phyloP scores from a whole-genome alignment of 2,113 vertebrate genomes.

The Ascaphus truei region DNA sequence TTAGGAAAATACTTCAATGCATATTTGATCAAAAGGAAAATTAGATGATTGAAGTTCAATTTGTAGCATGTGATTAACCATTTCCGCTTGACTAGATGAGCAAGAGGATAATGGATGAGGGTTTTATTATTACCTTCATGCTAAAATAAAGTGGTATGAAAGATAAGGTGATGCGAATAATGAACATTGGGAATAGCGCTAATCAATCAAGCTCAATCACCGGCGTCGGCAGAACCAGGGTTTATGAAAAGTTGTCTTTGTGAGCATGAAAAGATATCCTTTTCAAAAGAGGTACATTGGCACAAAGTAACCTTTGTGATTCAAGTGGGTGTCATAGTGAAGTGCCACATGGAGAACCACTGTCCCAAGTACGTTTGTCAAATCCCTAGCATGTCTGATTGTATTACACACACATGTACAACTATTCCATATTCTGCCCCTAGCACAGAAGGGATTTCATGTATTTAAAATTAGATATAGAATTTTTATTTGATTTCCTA shows the following conservation, averaged over 20 bases:
- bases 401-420: no score
- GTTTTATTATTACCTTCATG: slow-evolving; percentile 98
- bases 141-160: slow-evolving; percentile 97
- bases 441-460: no score
- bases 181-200: slow-evolving; percentile 90
- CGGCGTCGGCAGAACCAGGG: slow-evolving; percentile 57
- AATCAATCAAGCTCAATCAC: slow-evolving; percentile 88
- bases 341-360: no score
- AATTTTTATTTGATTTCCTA: no score
- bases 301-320: no score
- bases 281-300: no score
- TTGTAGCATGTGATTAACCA: slow-evolving; percentile 99
- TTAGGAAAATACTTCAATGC: slow-evolving; percentile 77
- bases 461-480: no score
- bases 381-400: no score
- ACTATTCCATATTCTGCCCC: no score
- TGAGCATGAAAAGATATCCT: slow-evolving; percentile 19
- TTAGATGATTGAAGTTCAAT: slow-evolving; percentile 99
- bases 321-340: no score
- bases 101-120: slow-evolving; percentile 98
- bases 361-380: no score
- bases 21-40: slow-evolving; percentile 82
- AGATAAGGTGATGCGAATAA: slow-evolving; percentile 99
- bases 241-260: slow-evolving; percentile 53
- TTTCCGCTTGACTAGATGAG: slow-evolving; percentile 93